phyloP scores from a whole-genome alignment of 2,797 vertebrate genomes.

The Aulostomus chinensis region DNA sequence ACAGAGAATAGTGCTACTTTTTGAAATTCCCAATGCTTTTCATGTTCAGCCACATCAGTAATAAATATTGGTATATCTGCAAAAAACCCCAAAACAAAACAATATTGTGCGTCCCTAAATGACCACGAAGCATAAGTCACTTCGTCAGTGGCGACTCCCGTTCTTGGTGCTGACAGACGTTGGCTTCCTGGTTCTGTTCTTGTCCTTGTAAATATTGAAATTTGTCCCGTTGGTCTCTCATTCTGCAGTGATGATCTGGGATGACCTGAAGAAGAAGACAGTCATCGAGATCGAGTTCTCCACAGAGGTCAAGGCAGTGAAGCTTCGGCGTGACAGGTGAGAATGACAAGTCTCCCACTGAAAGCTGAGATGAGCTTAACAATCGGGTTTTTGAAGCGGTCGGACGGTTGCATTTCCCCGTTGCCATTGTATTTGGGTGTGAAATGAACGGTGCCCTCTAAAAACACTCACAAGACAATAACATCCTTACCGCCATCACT shows the following conservation, averaged over 20 bases:
- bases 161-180: neutral
- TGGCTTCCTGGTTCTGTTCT: neutral
- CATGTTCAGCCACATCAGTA: neutral
- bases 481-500: too few relatives aligned
- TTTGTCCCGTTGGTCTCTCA: neutral
- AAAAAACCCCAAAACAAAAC: too few relatives aligned
- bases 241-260: constrained; percentile 96
- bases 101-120: too few relatives aligned
- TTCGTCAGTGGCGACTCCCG: neutral
- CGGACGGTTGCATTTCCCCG: too few relatives aligned
- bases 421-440: too few relatives aligned
- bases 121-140: too few relatives aligned
- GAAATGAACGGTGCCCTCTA: too few relatives aligned
- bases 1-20: too few relatives aligned
- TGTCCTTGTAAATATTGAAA: neutral
- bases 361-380: neutral
- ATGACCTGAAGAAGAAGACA: constrained; percentile 98
- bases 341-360: neutral
- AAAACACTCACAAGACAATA: too few relatives aligned
- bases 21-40: too few relatives aligned
- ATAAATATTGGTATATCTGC: too few relatives aligned
- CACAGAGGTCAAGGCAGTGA: constrained; percentile 98
- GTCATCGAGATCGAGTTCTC: constrained; percentile 99
- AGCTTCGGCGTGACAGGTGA: constrained; percentile 93
- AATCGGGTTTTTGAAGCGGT: neutral